Base-by-base conservation (phyloP, 2,888 invertebrate genomes). In the Rugalucina vietnamica region DNA sequence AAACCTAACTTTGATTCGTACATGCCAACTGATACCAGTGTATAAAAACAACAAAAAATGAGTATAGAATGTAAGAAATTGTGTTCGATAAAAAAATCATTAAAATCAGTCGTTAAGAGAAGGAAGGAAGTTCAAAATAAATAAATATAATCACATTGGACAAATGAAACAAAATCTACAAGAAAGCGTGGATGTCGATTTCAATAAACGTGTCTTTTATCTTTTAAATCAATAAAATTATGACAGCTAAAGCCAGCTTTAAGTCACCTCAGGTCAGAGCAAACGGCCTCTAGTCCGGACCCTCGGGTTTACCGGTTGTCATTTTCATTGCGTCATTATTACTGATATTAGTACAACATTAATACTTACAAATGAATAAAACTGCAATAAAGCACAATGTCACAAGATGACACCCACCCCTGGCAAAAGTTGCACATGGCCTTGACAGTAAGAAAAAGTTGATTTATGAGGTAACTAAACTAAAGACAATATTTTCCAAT, bases 361-460 rank as follows among this genome's bases (percentile, higher is more conserved):
- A 84, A 77, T 84, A 76, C 65, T 18, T 81, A 84, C 78, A 78
- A 81, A 72, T 78, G 78, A 75, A 84, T 81, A 81, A 84, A 78
- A 78, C 8, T n/a, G 43, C 81, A 78, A 57, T 81, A 81, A 84
- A 81, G 27, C 12, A 65, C 34, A 65, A 65, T 65, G 65, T 65
- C 65, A 65, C 65, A 65, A 65, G 32, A 34, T 65, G 65, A 65
- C 65, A 65, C 65, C 32, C 24, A 65, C 65, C 65, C 34, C 21
- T 65, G 65, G 65, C 65, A 24, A 65, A 34, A 34, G 21, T 65
- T 65, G 65, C 65, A 65, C 32, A 65, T 65, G 5, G 1, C 2
- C 4, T 65, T 65, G 65, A 65, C 65, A 18, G 21, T 65, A 65
- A 65, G 34, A 21, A 34, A 34, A 65, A 65, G 34, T 57, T 21